Evolutionary conservation across 2,888 invertebrate genomes (phyloP), one percentile per base, ranked within the genome.

Genomic region (Tricholauxania praeusta): DNA sequence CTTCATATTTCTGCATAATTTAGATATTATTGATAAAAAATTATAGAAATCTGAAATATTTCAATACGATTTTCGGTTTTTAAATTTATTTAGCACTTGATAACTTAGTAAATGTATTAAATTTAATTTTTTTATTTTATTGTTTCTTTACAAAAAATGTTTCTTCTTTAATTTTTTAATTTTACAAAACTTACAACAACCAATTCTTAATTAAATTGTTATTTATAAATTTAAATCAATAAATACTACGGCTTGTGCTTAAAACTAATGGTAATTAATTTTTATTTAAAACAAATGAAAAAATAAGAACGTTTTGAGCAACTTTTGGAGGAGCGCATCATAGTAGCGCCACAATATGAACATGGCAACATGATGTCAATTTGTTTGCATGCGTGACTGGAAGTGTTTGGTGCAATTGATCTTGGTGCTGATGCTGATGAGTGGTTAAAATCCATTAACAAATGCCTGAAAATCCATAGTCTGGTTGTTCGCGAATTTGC

Each of bases 401-500:
- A 51, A 12, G 39, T 39, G 39, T 39, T 39, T 39, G 10, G 10
- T 39, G 74, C 74, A 52, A 39, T 52, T 65, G 52, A 4, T 52
- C 15, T 52, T 15, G 73, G 73, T 8, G 73, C 57, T 15, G n/a
- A n/a, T n/a, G 12, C 53, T 10, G 71, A 70, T 2, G 48, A 12
- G 66, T 28, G n/a, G 73, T 28, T 28, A 76, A 15, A 32, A 73
- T 63, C 22, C 47, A 78, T 82, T 75, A 86, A 77, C 84, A 84
- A 71, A 86, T 84, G 64, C 83, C 84, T 59, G 85, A 85, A 75
- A 85, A 84, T 65, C 82, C 80, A 48, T 79, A 81, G 73, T 84
- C 83, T 49, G 79, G 80, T 49, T 83, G 79, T 74, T 87, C 86
- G 49, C 83, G 83, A 64, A 87, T 81, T 60, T 90, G 89, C 17